Percentiles rank a stretch among this genome's conserved stretches.
phyloP scores from a whole-genome alignment of 2,888 invertebrate genomes.

The Eueremaeus valkanovi region DNA sequence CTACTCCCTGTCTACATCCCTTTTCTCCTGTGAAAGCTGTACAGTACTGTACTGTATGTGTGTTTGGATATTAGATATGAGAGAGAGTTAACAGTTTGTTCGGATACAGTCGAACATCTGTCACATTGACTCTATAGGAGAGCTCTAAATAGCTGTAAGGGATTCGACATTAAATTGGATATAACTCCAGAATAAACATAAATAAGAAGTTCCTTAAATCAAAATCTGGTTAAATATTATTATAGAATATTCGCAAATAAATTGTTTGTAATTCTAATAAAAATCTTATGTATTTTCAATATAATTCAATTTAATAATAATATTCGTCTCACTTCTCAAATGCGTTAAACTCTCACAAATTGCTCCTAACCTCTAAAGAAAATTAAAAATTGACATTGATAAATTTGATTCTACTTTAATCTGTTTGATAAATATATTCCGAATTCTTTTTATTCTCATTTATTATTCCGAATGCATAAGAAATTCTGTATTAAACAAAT shows the following conservation, averaged over 20 bases:
- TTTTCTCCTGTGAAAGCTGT: too few relatives aligned
- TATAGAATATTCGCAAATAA: not conserved
- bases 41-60: not conserved
- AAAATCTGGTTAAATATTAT: not conserved
- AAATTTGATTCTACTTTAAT: not conserved
- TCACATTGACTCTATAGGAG: conserved; percentile 13
- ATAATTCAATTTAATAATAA: conserved; percentile 4
- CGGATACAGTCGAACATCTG: conserved; percentile 8
- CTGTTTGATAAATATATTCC: not conserved
- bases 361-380: conserved; percentile 1
- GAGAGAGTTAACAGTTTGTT: conserved; percentile 10
- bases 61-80: not conserved
- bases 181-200: too few relatives aligned
- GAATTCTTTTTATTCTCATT: conserved; percentile 1
- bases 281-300: not conserved
- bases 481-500: conserved; percentile 1
- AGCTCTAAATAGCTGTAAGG: not conserved
- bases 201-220: not conserved
- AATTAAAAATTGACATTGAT: conserved; percentile 6
- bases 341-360: too few relatives aligned
- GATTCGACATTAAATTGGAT: not conserved
- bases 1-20: too few relatives aligned
- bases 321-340: too few relatives aligned
- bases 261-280: not conserved
- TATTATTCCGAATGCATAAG: not conserved